Percentiles rank a stretch among this genome's conserved stretches.
phyloP scores from a whole-genome alignment of 2,797 vertebrate species.

The Anguilla megastoma region DNA sequence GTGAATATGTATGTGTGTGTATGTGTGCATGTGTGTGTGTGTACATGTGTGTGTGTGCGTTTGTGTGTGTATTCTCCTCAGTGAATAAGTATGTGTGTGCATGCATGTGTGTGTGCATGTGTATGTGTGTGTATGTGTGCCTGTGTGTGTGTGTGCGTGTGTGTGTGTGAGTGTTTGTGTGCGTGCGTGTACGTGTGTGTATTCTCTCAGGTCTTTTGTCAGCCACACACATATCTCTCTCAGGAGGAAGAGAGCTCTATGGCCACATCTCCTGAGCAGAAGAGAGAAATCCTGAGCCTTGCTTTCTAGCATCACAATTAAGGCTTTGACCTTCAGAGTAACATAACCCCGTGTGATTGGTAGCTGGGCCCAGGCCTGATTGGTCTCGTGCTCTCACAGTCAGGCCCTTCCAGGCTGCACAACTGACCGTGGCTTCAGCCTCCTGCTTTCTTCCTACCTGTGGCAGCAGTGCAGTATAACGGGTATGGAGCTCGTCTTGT shows the following conservation, averaged over 20 bases:
- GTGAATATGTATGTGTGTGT: too few relatives aligned
- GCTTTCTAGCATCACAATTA: slow-evolving; percentile 4
- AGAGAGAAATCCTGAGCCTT: background rate
- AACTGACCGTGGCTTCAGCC: too few relatives aligned
- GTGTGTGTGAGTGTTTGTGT: background rate
- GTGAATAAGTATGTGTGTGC: too few relatives aligned
- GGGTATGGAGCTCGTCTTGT: too few relatives aligned
- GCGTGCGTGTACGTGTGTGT: background rate
- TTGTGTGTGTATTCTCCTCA: too few relatives aligned
- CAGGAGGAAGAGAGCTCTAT: background rate
- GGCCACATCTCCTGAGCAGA: background rate
- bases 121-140: too few relatives aligned
- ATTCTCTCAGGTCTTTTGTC: background rate
- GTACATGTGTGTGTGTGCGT: too few relatives aligned
- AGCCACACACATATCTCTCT: background rate
- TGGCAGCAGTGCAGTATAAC: too few relatives aligned
- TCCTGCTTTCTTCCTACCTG: background rate
- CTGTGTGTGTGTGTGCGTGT: background rate
- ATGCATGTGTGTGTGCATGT: too few relatives aligned
- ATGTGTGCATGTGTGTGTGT: too few relatives aligned
- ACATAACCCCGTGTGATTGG: background rate
- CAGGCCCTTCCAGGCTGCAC: background rate
- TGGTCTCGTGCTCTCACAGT: background rate
- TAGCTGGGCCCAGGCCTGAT: background rate
- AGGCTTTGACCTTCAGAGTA: slow-evolving; percentile 4